Evolutionary conservation across 2,797 vertebrate genomes (phyloP), one percentile per base, ranked within the genome.

Genomic region (Paedocypris micromegethes): DNA sequence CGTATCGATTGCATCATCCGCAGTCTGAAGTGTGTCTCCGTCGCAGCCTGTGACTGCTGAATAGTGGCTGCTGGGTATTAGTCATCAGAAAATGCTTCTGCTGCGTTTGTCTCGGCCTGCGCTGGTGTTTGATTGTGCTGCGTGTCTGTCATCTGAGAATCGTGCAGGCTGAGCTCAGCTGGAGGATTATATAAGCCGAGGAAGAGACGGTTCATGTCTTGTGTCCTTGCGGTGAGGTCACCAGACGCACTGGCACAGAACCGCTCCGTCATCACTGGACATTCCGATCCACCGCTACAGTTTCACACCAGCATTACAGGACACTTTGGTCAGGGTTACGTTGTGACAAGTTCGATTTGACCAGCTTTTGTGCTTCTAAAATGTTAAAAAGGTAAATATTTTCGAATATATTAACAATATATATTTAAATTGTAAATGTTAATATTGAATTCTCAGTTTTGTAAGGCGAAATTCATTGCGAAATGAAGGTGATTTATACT

Each of bases 41-140:
- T 58, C 38, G 59, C 9, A 42, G 59, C 49, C 42, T 37, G 48
- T 67, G 65, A 67, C 52, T 54, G 48, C 58, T 55, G 44, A 47
- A 48, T 40, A 45, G 50, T 43, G 47, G 6, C 44, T 40, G 50
- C 72, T 69, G 48, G 6, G 66, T 68, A 9, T 72, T 74, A 67
- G 66, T 76, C 66, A 72, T 69, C 75, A 68, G 63, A 68, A 66
- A 75, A 66, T 49, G 61, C 55, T 51, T 62, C 55, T 67, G 8
- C 44, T 47, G 52, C 47, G 53, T 47, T 42, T 68, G 63, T 49
- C 73, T 63, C 38, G 66, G 49, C 6, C 38, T 56, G 6, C 56
- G 23, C 60, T 64, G 65, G 45, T 58, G 70, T 72, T 52, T 68
- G 48, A 62, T 67, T 72, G 59, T 74, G 64, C 53, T 72, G 68